Evolutionary conservation across 2,113 vertebrate genomes (phyloP), one percentile per base, ranked within the genome.

Genomic region (Salvator merianae): DNA sequence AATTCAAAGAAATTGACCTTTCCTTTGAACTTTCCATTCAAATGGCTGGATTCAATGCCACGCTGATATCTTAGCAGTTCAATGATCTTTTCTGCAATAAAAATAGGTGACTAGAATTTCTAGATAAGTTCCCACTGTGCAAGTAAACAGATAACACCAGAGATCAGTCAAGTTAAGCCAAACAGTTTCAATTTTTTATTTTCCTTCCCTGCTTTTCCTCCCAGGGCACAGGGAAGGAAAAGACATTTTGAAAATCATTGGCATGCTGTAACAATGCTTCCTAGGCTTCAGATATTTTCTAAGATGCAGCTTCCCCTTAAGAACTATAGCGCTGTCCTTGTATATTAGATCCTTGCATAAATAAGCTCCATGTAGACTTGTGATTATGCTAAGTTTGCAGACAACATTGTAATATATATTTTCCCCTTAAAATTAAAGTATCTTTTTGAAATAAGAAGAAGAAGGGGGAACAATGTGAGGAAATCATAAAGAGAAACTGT

Each of bases 211-310:
- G 86, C 40, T 71, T 91, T 91, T 86, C 77, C 70, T 91, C 84
- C 90, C 86, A 76, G 16, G 89, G 83, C 91, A 77, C 86, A 87
- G 87, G 94, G 88, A 93, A 88, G 82, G 68, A 92, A 88, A 90
- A 78, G 68, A n/a, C 87, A 72, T 92, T 94, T 93, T 93, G 90
- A 92, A 93, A 93, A 92, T 91, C 94, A 96, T 84, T 74, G 91
- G 34, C 53, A 2, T n/a, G 2, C 69, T 75, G 38, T 73, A 93
- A 9, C 82, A 93, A 88, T 77, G 91, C 82, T 93, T 84, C 14
- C 43, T 43, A 32, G 72, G 26, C 88, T 84, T 9, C 75, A 84
- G 82, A 28, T 3, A 83, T 89, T 90, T 91, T 88, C 86, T 92
- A 74, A 89, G 40, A 34, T 65, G 81, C 82, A 2, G 55, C 84